These are phyloP conservation scores for Microcebus lehilahytsara DNA, from an alignment of 2,113 vertebrate genomes.

Conservation along the genomic window DNA sequence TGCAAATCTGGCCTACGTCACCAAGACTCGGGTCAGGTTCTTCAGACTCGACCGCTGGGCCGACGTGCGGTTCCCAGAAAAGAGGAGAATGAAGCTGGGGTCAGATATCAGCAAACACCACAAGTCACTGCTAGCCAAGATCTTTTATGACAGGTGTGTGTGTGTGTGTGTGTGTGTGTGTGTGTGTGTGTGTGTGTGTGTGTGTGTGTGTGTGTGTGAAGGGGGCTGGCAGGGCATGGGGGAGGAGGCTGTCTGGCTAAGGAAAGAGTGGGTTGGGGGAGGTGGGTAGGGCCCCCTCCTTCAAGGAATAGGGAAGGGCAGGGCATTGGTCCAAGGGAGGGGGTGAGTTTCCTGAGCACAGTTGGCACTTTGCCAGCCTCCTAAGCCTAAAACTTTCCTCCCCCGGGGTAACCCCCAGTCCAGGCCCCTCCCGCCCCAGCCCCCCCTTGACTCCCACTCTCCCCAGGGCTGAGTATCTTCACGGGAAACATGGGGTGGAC, in stretches of 20 bases:
- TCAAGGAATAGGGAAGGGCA: neutral
- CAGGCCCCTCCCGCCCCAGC: neutral
- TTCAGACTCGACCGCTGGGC: conserved; percentile 71
- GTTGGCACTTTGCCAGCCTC: neutral
- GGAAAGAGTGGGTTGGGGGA: neutral
- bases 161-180: neutral
- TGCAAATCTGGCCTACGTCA: conserved; percentile 64
- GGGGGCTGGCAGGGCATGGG: neutral
- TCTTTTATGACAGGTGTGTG: conserved; percentile 74
- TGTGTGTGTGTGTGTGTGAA: neutral
- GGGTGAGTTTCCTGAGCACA: neutral
- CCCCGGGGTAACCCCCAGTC: neutral
- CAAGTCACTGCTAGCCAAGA: conserved; percentile 72
- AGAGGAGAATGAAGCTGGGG: conserved; percentile 39
- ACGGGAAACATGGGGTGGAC: conserved; percentile 85
- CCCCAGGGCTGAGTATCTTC: conserved; percentile 83
- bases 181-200: neutral
- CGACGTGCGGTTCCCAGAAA: neutral
- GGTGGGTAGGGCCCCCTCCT: neutral
- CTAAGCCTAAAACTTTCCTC: neutral
- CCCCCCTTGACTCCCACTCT: neutral
- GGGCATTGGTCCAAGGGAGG: too few relatives aligned
- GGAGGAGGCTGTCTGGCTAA: neutral
- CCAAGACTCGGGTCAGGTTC: conserved; percentile 72
- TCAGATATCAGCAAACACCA: conserved; percentile 66